Base-by-base conservation (phyloP, 2,888 invertebrate species). In the Heliconius cydno region DNA sequence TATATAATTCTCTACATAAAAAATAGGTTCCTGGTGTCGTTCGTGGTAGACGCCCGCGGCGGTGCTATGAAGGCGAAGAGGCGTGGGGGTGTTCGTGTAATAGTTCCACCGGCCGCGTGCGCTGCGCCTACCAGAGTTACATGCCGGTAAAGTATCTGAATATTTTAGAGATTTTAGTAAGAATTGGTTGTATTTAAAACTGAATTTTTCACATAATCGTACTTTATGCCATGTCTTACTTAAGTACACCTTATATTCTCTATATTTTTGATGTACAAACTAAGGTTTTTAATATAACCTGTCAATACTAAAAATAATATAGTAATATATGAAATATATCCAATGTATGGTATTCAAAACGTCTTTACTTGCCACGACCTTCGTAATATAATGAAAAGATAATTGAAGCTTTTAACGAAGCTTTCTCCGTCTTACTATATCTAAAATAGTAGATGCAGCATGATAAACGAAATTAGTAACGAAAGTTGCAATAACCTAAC, bases 11-110 rank as follows among this genome's bases (percentile, higher is more conserved):
- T n/a, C n/a, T 63, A 38, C 9, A 28, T 12, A 15, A 2, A 7
- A 22, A 76, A n/a, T 46, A 95, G 94, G 88, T 99, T 99, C 96
- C 96, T 99, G 93, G 99, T 99, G 87, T 99, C 99, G 85, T 99
- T 99, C 95, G 97, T 99, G 96, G 99, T 99, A 85, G 99, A 99
- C 91, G 99, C 99, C 0, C 97, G 99, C 25, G 99, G 99, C 30
- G 99, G 99, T 12, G 99, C 99, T 30, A 99, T 99, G 99, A 97
- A 99, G 85, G 99, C 99, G 28, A 99, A 99, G 91, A 97, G 99
- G 10, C 99, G 99, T 89, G 99, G 99, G 46, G 99, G 99, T 1
- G 98, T 99, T 13, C 96, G 99, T 66, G 97, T 99, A 84, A 98
- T 99, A 86, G 98, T 99, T 67, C 99, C 99, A 28, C 99, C 99